phyloP scores from a whole-genome alignment of 2,888 invertebrate genomes.

The Trachelus iudaicus region DNA sequence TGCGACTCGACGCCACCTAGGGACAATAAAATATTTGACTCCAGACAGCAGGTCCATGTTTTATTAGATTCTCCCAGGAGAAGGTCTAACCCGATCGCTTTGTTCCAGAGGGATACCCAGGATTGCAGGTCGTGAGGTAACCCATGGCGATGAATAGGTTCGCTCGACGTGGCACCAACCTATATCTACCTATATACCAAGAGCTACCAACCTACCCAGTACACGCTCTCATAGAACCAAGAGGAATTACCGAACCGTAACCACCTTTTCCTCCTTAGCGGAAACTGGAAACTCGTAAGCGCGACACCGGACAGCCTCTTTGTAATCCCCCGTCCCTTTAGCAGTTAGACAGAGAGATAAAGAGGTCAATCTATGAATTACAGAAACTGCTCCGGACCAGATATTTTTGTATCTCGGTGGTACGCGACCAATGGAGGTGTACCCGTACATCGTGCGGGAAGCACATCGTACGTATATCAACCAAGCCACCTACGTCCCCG shows the following conservation, averaged over 20 bases:
- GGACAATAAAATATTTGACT: background rate
- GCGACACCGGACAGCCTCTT: background rate
- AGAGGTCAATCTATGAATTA: slow-evolving; percentile 5
- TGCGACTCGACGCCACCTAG: background rate
- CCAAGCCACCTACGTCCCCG: background rate
- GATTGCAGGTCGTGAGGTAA: background rate
- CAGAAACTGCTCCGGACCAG: background rate
- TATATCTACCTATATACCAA: background rate
- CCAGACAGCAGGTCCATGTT: background rate
- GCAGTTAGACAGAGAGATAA: background rate
- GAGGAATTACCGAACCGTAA: background rate
- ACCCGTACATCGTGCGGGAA: background rate
- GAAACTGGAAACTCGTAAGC: background rate
- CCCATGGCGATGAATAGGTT: background rate
- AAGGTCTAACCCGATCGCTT: background rate
- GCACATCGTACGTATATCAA: background rate
- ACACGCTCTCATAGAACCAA: background rate
- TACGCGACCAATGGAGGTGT: background rate
- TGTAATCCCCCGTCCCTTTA: background rate
- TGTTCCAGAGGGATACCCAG: background rate
- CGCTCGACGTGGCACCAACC: background rate
- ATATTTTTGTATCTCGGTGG: background rate
- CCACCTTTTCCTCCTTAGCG: background rate
- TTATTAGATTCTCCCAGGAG: background rate
- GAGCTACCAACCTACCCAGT: background rate